Percentiles rank a stretch among this genome's conserved stretches.
Conservation (phyloP, 2,113 vertebrate genomes). For the Equus przewalskii region DNA sequence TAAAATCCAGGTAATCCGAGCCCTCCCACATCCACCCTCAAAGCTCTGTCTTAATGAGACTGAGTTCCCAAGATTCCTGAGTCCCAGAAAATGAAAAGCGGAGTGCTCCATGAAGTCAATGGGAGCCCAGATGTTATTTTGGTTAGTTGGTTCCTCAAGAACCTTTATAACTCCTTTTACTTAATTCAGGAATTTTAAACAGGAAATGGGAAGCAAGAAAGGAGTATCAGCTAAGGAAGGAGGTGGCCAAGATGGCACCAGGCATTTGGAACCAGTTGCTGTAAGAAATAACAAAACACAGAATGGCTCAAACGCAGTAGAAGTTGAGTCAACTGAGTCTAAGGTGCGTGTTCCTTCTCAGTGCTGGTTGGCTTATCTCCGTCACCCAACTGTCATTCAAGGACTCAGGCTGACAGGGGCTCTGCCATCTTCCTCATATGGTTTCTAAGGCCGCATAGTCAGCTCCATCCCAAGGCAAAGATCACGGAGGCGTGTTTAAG, state of each 20-base stretch:
- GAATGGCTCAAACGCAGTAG: background rate
- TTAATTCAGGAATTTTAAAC: slow-evolving; percentile 28
- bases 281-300: background rate
- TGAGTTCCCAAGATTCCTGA: slow-evolving; percentile 30
- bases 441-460: background rate
- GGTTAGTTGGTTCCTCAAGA: background rate
- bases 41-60: background rate
- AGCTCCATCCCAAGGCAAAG: background rate
- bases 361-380: background rate
- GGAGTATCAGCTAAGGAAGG: background rate
- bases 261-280: background rate
- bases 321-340: background rate
- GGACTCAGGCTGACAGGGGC: background rate
- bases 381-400: background rate
- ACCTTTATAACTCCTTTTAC: background rate
- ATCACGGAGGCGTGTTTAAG: background rate
- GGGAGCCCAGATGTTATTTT: background rate
- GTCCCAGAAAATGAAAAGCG: slow-evolving; percentile 34
- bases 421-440: background rate
- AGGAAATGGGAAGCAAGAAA: background rate
- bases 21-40: background rate
- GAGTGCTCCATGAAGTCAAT: background rate
- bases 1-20: background rate
- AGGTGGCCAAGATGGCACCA: background rate
- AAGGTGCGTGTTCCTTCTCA: background rate